These are phyloP conservation scores for Rana temporaria DNA, from an alignment of 2,113 vertebrate species.

Conservation along the genomic window DNA sequence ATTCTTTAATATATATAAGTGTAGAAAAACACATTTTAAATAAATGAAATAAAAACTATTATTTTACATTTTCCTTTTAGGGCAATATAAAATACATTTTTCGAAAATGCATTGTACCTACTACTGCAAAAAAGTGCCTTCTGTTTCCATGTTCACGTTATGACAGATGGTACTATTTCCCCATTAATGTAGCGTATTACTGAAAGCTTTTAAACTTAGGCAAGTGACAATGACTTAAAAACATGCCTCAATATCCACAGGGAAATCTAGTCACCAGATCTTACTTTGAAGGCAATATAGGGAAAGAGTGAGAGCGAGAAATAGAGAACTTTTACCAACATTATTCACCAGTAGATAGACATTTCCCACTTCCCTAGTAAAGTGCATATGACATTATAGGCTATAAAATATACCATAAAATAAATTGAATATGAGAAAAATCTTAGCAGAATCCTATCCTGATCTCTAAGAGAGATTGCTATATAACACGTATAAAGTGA, in stretches of 20 bases:
- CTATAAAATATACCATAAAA: slow-evolving; percentile 60
- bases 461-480: slow-evolving; percentile 32
- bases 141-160: not conserved
- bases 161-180: slow-evolving; percentile 14
- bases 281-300: slow-evolving; percentile 58
- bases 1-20: too few species aligned
- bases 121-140: not conserved
- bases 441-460: slow-evolving; percentile 42
- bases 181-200: slow-evolving; percentile 6
- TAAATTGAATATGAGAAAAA: slow-evolving; percentile 50
- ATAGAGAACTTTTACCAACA: slow-evolving; percentile 59
- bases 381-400: slow-evolving; percentile 55
- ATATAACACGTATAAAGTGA: slow-evolving; percentile 54
- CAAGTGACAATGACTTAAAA: slow-evolving; percentile 48
- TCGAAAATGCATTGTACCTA: not conserved
- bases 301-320: not conserved
- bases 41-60: too few species aligned
- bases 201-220: slow-evolving; percentile 34
- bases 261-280: slow-evolving; percentile 20
- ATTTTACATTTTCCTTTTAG: not conserved
- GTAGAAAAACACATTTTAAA: too few species aligned
- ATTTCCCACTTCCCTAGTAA: slow-evolving; percentile 56
- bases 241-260: slow-evolving; percentile 30
- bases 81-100: not conserved
- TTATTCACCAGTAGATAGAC: slow-evolving; percentile 56